Evolutionary conservation across 2,888 invertebrate genomes (phyloP).

Genomic region (Cryptocheilus praepositus): DNA sequence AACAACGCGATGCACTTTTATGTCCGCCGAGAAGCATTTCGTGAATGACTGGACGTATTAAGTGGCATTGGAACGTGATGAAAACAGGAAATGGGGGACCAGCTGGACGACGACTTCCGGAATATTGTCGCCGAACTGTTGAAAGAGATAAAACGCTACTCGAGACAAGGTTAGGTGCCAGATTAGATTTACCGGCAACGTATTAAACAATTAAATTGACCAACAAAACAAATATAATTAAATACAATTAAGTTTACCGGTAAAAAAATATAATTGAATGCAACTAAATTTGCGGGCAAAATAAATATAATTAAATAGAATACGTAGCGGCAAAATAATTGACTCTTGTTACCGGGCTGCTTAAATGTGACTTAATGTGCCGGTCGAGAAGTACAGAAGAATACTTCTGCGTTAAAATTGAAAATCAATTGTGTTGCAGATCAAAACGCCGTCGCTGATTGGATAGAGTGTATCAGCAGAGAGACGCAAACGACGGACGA

Average conservation of each 20-base stretch:
- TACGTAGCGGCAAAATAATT: too few species aligned
- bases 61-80: background rate
- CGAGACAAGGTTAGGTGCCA: background rate
- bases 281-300: too few species aligned
- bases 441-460: constrained; percentile 34
- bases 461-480: constrained; percentile 32
- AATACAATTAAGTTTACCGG: too few species aligned
- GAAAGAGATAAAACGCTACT: background rate
- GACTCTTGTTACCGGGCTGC: background rate
- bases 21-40: too few species aligned
- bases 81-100: background rate
- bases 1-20: too few species aligned
- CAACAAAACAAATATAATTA: too few species aligned
- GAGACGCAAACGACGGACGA: constrained; percentile 27
- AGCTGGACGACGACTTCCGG: background rate
- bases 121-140: background rate
- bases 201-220: too few species aligned
- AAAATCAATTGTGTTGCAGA: constrained; percentile 14
- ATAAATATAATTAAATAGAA: too few species aligned
- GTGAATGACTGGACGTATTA: too few species aligned
- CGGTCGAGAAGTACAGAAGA: background rate
- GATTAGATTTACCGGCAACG: background rate
- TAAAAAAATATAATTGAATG: too few species aligned
- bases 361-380: background rate
- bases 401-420: background rate